Evolutionary conservation across 1,140 invertebrate genomes (phyloP), one percentile per base, ranked within the genome.

Genomic region (Atta colombica): DNA sequence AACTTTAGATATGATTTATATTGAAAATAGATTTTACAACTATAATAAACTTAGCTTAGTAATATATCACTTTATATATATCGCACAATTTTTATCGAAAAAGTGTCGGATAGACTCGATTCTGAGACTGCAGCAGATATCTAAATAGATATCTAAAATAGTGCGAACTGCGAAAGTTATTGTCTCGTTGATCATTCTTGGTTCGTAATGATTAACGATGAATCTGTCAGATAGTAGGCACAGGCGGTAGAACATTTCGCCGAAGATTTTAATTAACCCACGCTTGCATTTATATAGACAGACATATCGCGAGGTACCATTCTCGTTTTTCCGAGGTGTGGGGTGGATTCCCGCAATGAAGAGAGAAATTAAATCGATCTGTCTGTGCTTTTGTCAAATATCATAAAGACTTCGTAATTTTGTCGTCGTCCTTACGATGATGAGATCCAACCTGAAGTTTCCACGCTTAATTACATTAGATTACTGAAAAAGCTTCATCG

Each of bases 181-280:
- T 58, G 58, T 87, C n/a, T 58, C n/a, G 35, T 12, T 49, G 74
- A 85, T 77, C 35, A 55, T 55, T 68, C 51, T 55, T 21, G 49
- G 28, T 71, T 85, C 35, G 18, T 12, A 21, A 58, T 25, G 55
- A 85, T 78, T 72, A 35, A 16, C 51, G 53, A 72, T 77, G 77
- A 88, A 87, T 87, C 72, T 18, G 4, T 18, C 8, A 31, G 39
- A 69, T 68, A 85, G 51, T 74, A 72, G 28, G 16, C 55, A 63
- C 74, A 60, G 16, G 65, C 55, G 49, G 21, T 10, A 49, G 12
- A 66, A 89, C 58, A 58, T 21, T 65, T 49, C 31, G 18, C 14
- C 49, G 55, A 77, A 87, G 39, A 89, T 90, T 89, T 87, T 80
- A 89, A 87, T 89, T 89, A 86, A 87, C 88, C 74, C 86, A 87